Evolutionary conservation across 2,797 vertebrate genomes (phyloP).

Genomic region (Hemibagrus guttatus): DNA sequence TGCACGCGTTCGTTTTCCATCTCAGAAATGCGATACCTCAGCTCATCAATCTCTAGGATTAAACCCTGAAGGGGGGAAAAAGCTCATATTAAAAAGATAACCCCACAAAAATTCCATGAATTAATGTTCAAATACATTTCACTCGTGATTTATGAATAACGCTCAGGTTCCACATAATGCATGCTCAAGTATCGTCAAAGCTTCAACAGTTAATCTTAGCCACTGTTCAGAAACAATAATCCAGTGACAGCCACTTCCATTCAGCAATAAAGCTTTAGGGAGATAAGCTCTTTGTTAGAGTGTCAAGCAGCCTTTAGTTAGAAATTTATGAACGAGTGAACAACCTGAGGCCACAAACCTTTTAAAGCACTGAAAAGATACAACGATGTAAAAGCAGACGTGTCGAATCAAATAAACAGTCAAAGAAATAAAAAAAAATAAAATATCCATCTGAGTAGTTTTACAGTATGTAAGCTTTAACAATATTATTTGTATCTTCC

Average conservation of each 20-base stretch:
- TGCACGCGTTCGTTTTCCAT: constrained; percentile 90
- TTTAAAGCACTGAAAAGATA: constrained; percentile 24
- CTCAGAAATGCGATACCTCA: constrained; percentile 88
- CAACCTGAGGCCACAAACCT: constrained; percentile 34
- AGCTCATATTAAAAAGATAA: background rate
- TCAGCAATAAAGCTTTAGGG: constrained; percentile 22
- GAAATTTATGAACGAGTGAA: constrained; percentile 46
- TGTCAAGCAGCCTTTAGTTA: constrained; percentile 26
- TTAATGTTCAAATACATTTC: background rate
- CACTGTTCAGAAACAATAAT: constrained; percentile 29
- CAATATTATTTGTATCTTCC: background rate
- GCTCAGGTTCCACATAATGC: background rate
- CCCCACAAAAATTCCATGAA: background rate
- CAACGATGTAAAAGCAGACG: background rate
- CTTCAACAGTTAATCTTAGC: constrained; percentile 12
- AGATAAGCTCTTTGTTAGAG: constrained; percentile 40
- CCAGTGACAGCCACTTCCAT: constrained; percentile 29
- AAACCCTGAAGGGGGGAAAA: constrained; percentile 76
- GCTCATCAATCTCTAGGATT: constrained; percentile 89
- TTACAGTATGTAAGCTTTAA: background rate
- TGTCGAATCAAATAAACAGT: constrained; percentile 1
- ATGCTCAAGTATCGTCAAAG: background rate
- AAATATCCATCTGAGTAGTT: background rate
- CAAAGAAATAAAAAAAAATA: background rate
- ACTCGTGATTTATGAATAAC: background rate